A percentile compares a stretch with the other conserved stretches of the same genome.
phyloP scores from a whole-genome alignment of 2,113 vertebrate genomes.

The Hymenochirus boettgeri region DNA sequence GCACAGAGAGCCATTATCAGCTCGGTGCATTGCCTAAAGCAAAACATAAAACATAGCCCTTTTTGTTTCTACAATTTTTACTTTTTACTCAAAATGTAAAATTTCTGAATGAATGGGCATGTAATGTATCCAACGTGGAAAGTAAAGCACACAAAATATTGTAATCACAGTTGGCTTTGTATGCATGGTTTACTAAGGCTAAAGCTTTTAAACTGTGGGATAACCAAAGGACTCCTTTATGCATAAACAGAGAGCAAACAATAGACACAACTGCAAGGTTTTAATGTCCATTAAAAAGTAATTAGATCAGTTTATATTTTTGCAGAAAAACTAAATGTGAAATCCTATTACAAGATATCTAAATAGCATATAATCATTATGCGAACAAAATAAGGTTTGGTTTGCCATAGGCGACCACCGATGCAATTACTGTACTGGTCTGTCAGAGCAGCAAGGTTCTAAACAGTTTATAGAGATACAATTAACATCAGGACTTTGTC shows the following conservation, averaged over 20 bases:
- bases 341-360: constrained; percentile 74
- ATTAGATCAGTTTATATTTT: constrained; percentile 79
- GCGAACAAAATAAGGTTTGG: constrained; percentile 68
- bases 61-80: too few relatives aligned
- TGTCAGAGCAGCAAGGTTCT: constrained; percentile 69
- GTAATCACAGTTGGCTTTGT: too few relatives aligned
- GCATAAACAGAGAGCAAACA: constrained; percentile 39
- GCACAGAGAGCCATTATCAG: too few relatives aligned
- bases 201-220: too few relatives aligned
- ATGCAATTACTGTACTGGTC: constrained; percentile 61
- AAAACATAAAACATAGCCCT: too few relatives aligned
- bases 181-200: too few relatives aligned
- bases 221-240: too few relatives aligned
- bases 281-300: constrained; percentile 83
- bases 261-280: constrained; percentile 62
- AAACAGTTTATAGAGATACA: constrained; percentile 74
- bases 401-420: constrained; percentile 71
- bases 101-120: too few relatives aligned
- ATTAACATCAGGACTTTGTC: constrained; percentile 66
- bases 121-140: too few relatives aligned
- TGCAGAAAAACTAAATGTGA: constrained; percentile 73
- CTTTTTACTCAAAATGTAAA: too few relatives aligned
- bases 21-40: too few relatives aligned
- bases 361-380: constrained; percentile 82
- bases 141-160: too few relatives aligned